A percentile compares a stretch with the other conserved stretches of the same genome.
Conservation (phyloP, 2,888 invertebrate species). For the Archips crataeganus region DNA sequence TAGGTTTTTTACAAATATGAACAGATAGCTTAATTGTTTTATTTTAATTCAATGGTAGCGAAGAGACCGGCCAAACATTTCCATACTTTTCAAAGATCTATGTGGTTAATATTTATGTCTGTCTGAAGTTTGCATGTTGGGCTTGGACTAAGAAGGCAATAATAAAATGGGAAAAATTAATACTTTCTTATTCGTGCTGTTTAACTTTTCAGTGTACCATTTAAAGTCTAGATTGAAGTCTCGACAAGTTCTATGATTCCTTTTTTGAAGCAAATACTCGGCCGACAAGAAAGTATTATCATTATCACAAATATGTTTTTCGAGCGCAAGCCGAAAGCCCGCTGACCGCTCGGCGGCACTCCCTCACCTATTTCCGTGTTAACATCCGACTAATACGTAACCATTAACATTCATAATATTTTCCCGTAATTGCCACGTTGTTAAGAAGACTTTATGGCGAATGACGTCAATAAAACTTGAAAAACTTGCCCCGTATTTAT, state of each 20-base stretch:
- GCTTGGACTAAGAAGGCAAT: too few relatives aligned
- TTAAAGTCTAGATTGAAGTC: background rate
- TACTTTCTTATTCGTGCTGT: background rate
- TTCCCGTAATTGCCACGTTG: constrained; percentile 30
- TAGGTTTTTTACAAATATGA: too few relatives aligned
- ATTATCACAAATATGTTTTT: background rate
- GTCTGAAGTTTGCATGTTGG: background rate
- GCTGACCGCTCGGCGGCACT: constrained; percentile 21
- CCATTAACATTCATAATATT: constrained; percentile 32
- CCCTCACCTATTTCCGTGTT: constrained; percentile 58
- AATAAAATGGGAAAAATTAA: background rate
- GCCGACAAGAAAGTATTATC: background rate
- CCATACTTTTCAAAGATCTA: too few relatives aligned
- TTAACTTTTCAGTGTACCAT: background rate
- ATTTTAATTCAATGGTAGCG: too few relatives aligned
- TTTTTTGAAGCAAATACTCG: background rate
- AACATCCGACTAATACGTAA: constrained; percentile 56
- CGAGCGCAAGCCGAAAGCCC: constrained; percentile 8
- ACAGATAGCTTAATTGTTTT: too few relatives aligned
- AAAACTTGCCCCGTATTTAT: too few relatives aligned
- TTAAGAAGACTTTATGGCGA: background rate
- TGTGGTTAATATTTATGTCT: too few relatives aligned
- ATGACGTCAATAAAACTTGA: background rate
- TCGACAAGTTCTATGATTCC: background rate
- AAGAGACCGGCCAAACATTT: too few relatives aligned